Base-by-base conservation (phyloP, 2,888 invertebrate species). In the Alcis repandata region DNA sequence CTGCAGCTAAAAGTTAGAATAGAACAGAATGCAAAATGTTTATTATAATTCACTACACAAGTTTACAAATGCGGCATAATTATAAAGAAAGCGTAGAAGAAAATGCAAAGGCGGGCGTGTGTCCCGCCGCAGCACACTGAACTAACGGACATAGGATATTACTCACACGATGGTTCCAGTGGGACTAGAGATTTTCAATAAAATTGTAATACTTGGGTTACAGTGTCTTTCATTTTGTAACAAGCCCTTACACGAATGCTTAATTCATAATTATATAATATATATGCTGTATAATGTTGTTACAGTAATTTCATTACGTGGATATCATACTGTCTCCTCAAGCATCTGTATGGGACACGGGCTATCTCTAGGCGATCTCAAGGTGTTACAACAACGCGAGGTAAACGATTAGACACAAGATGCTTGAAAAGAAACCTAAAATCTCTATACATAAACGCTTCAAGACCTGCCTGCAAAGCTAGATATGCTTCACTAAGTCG, bases 161-260 rank as follows among this genome's bases (percentile, higher is more conserved):
- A 87, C 83, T 88, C 90, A 86, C 90, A 93, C 93, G 92, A 93
- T 91, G 93, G 92, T 88, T 89, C 91, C 93, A 94, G 94, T 94
- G 94, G 94, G 95, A 95, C 95, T 95, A 95, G 95, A 95, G 94
- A 95, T 94, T 95, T 95, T 94, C 92, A 94, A 93, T 94, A 92
- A 90, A 91, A 92, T 90, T 89, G 89, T 93, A 92, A 92, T 92
- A 91, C 92, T 92, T 94, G 94, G 95, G 95, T 95, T 95, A 95
- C 95, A 93, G 94, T 94, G 94, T 92, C 91, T 92, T 88, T 91
- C 91, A 93, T 87, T 90, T 92, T 86, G 90, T 92, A 93, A 92
- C 92, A 92, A 92, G 94, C 94, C 94, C 94, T 94, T 94, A 95
- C 94, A 94, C 94, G 88, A 94, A 94, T 94, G 92, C 93, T 89